Evolutionary conservation across 2,888 invertebrate genomes (phyloP), one percentile per base, ranked within the genome.

Genomic region (Pyralis farinalis): DNA sequence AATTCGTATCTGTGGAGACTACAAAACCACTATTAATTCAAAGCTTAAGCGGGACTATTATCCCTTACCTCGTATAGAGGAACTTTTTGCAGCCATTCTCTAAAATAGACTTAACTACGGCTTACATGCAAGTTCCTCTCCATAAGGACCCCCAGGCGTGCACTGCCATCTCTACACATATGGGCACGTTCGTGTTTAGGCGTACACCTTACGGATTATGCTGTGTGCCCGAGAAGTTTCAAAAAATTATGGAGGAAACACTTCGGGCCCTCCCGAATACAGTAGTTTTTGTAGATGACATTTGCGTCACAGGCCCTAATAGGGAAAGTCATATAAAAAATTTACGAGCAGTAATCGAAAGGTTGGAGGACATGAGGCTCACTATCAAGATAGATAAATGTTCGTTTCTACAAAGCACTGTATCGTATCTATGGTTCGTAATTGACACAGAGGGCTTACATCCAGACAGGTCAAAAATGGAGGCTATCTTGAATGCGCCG

Each of bases 11-110:
- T 59, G 58, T 16, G 55, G 58, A 0, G 52, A 55, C 28, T 55
- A 55, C 11, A 54, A 56, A 28, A 28, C 49, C 0, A 64, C 58
- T 0, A 51, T 62, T 11, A 63, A 63, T 34, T 40, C 40, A 0
- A 49, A 49, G 28, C 38, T 62, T 25, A 56, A 55, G 36, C 27
- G 42, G 0, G 48, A 52, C 8, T 37, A 25, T 11, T 56, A 58
- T 34, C 58, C 56, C 0, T 27, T 61, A 0, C 64, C 59, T 0
- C 49, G 54, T 0, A 55, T 57, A 6, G 57, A 59, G 3, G 53
- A 61, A 4, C 25, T 63, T 4, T 58, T 57, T 43, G 40, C 56
- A 39, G n/a, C 9, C 46, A 34, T 55, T 39, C 35, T 29, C 47
- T 1, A 57, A 59, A 44, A 37, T 55, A 16, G 54, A 59, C 35